Evolutionary conservation across 1,140 invertebrate genomes (phyloP), one percentile per base, ranked within the genome.

Genomic region (Drosophila nasuta): DNA sequence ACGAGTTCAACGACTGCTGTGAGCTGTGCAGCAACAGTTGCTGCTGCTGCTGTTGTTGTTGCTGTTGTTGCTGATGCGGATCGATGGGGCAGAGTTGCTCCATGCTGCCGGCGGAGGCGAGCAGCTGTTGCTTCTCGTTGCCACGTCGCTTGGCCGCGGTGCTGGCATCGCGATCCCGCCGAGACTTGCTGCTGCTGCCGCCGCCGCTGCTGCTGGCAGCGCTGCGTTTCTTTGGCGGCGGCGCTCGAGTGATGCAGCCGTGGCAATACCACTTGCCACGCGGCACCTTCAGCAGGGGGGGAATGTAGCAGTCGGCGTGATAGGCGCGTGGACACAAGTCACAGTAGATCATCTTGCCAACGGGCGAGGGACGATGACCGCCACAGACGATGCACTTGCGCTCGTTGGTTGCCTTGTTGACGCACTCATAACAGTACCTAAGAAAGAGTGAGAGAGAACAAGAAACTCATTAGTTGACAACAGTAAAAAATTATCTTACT

Each of bases 371-470:
- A 2, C 93, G 93, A 77, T 96, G 95, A 62, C 96, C 96, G 4
- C 97, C 97, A 93, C 98, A 98, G 49, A 98, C 96, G 78, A 98
- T 96, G 93, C 96, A 97, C 90, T 97, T 96, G 78, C 96, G 94
- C 88, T 97, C 96, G 48, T 96, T 96, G 48, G 96, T 97, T 45
- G 97, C 98, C 94, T 99, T 98, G 92, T 99, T 98, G 92, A 98
- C 96, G 93, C 98, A 99, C 92, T 98, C 98, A 94, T 96, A 98
- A 93, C 98, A 99, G 92, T 97, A 97, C 96, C 96, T 97, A 79
- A 1, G 92, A 90, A 6, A 38, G 10, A 11, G 58, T n/a, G 8
- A 30, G n/a, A 46, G 11, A 48, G 69, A 56, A 1, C 41, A 10
- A 38, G 8, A 10, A 3, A 5, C 1, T 0, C 0, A 49, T 62